phyloP scores from a whole-genome alignment of 2,113 vertebrate species.

The Rhagologus leucostigma region DNA sequence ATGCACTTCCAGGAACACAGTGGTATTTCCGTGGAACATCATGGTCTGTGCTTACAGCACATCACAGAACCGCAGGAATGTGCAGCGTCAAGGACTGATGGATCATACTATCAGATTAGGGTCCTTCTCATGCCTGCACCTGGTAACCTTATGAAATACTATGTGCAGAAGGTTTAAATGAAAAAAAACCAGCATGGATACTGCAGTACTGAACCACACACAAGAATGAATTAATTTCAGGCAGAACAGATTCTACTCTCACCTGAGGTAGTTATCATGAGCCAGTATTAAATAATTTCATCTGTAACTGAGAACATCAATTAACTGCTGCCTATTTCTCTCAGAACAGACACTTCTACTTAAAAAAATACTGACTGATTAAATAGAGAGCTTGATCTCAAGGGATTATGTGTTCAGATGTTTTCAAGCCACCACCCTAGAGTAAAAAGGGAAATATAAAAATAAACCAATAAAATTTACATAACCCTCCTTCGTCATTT shows the following conservation, averaged over 20 bases:
- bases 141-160: background rate
- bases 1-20: background rate
- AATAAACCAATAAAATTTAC: background rate
- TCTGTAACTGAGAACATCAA: background rate
- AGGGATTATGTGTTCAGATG: background rate
- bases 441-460: background rate
- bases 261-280: background rate
- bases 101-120: background rate
- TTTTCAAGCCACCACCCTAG: background rate
- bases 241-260: background rate
- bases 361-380: background rate
- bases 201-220: background rate
- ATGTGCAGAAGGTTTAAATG: background rate
- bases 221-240: background rate
- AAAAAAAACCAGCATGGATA: background rate
- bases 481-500: background rate
- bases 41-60: background rate
- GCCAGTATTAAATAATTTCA: background rate
- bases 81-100: background rate
- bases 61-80: background rate
- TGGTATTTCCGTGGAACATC: background rate
- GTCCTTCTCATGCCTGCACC: background rate
- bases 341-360: background rate
- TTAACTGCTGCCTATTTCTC: background rate
- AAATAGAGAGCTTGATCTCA: background rate